A percentile compares a stretch with the other conserved stretches of the same genome.
These are phyloP conservation scores for Acanthopagrus latus DNA, from an alignment of 2,797 vertebrate species.

Conservation along the genomic window DNA sequence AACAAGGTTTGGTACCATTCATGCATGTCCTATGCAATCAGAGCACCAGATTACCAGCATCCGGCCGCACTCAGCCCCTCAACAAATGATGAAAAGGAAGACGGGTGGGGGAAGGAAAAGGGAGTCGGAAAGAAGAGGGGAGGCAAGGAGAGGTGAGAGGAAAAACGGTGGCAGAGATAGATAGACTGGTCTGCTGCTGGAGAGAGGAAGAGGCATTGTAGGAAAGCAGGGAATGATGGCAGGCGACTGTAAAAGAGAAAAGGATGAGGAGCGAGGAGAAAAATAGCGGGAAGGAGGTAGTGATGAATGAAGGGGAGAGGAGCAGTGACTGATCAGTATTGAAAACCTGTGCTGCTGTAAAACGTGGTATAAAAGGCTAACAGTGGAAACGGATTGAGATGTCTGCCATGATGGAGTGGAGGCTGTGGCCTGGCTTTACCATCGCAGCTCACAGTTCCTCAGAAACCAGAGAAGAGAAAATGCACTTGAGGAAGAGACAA, in stretches of 20 bases:
- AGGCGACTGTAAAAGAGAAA: conserved; percentile 51
- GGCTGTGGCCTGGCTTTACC: conserved; percentile 67
- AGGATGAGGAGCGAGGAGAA: conserved; percentile 54
- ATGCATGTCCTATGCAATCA: conserved; percentile 73
- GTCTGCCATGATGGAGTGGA: conserved; percentile 83
- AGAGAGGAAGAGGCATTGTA: conserved; percentile 28
- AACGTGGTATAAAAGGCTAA: conserved; percentile 76
- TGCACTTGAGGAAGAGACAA: conserved; percentile 74
- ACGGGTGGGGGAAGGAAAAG: neutral
- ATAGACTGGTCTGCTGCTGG: conserved; percentile 46
- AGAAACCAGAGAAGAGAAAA: conserved; percentile 68
- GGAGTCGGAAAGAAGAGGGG: neutral
- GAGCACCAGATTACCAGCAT: conserved; percentile 72
- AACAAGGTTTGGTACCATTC: conserved; percentile 72
- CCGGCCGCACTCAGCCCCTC: conserved; percentile 60
- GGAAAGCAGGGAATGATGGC: conserved; percentile 34
- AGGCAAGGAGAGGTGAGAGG: conserved; percentile 21
- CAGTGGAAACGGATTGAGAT: conserved; percentile 82
- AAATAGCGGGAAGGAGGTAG: conserved; percentile 59
- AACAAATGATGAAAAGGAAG: conserved; percentile 61
- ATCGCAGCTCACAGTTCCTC: conserved; percentile 65
- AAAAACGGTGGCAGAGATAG: conserved; percentile 37
- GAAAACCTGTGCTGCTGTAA: conserved; percentile 82
- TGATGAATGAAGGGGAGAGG: conserved; percentile 84
- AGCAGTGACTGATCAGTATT: conserved; percentile 82